Percentiles rank a stretch among this genome's conserved stretches.
Conservation (phyloP, 2,113 vertebrate genomes). For the Tachysurus vachellii region DNA sequence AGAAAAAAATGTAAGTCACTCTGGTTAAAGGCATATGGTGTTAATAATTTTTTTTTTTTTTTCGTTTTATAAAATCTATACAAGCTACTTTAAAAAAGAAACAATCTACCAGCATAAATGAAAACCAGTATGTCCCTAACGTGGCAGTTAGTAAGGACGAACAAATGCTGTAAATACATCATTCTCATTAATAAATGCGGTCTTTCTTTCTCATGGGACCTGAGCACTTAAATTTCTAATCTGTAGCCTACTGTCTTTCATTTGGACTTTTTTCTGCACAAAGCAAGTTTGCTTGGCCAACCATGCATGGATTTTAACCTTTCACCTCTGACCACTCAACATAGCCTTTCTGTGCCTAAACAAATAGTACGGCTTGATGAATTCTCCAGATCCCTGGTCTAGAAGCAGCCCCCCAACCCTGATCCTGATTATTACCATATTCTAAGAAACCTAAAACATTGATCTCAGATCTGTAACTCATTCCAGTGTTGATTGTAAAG, state of each 20-base stretch:
- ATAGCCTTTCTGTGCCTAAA: constrained; percentile 8
- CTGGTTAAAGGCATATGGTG: too few relatives aligned
- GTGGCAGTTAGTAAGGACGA: not conserved
- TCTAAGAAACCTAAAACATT: not conserved
- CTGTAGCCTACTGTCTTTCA: not conserved
- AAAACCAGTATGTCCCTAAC: not conserved
- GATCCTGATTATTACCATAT: constrained; percentile 9
- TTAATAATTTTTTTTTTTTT: too few relatives aligned
- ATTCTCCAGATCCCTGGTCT: constrained; percentile 20
- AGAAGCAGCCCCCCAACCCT: not conserved
- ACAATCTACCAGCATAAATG: not conserved
- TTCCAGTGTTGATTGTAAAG: not conserved
- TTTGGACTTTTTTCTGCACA: not conserved
- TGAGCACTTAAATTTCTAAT: not conserved
- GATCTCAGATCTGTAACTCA: not conserved
- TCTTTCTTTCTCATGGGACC: not conserved
- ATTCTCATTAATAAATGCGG: not conserved
- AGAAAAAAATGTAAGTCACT: too few relatives aligned
- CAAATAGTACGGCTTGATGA: constrained; percentile 38
- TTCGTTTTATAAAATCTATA: too few relatives aligned
- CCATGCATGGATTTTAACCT: constrained; percentile 55
- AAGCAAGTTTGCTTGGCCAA: constrained; percentile 59
- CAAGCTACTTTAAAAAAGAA: not conserved
- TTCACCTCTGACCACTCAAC: constrained; percentile 52
- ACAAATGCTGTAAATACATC: not conserved